Evolutionary conservation across 2,113 vertebrate species (phyloP).

Genomic region (Xiphophorus maculatus): DNA sequence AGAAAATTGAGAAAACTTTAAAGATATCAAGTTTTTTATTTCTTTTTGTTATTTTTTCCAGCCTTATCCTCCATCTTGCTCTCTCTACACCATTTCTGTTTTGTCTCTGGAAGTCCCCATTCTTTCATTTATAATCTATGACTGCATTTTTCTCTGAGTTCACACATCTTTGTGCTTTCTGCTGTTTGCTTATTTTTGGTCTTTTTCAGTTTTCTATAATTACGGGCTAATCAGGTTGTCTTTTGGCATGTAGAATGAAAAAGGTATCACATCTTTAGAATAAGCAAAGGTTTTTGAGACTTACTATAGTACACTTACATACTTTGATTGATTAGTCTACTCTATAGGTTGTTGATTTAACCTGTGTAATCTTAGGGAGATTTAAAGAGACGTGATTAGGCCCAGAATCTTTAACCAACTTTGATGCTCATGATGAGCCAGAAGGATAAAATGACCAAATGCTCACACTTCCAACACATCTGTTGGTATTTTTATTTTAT

Average conservation of each 20-base stretch:
- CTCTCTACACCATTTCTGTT: not conserved
- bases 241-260: not conserved
- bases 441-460: constrained; percentile 41
- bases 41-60: not conserved
- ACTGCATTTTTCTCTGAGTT: not conserved
- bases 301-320: not conserved
- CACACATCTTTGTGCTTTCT: not conserved
- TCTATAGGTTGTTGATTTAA: not conserved
- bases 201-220: not conserved
- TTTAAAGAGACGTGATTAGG: not conserved
- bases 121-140: constrained; percentile 3
- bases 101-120: constrained; percentile 36
- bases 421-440: constrained; percentile 51
- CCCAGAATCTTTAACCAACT: constrained; percentile 39
- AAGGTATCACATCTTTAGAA: not conserved
- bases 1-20: no score
- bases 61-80: not conserved
- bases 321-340: not conserved
- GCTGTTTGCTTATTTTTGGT: constrained; percentile 9
- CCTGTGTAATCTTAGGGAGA: constrained; percentile 14
- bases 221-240: not conserved
- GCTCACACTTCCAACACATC: constrained; percentile 11
- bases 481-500: not conserved
- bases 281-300: not conserved
- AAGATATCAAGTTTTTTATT: not conserved